A percentile compares a stretch with the other conserved stretches of the same genome.
Evolutionary conservation across 2,797 vertebrate genomes (phyloP).

Genomic region (Enteromius argenteus): DNA sequence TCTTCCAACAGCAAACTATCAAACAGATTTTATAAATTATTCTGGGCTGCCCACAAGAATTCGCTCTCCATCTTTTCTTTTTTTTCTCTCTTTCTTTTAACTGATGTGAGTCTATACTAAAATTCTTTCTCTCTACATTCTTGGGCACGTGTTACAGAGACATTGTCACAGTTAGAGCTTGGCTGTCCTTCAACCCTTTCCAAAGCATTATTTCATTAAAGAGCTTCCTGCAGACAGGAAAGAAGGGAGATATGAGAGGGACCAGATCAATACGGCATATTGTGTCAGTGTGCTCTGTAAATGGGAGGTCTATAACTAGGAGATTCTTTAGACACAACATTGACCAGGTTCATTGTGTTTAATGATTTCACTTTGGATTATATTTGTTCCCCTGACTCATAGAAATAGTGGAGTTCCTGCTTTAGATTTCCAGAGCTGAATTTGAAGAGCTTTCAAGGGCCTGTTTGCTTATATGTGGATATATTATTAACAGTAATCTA

Average conservation of each 20-base stretch:
- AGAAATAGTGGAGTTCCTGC: constrained; percentile 6
- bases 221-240: constrained; percentile 23
- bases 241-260: constrained; percentile 45
- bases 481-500: background rate
- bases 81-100: constrained; percentile 5
- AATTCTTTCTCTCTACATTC: background rate
- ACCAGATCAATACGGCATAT: constrained; percentile 51
- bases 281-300: constrained; percentile 42
- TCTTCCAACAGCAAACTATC: constrained; percentile 30
- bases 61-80: background rate
- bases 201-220: constrained; percentile 24
- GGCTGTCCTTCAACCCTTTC: constrained; percentile 27
- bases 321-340: constrained; percentile 19
- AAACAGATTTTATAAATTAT: constrained; percentile 19
- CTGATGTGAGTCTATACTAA: background rate
- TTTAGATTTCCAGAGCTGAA: background rate
- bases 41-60: background rate
- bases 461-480: background rate
- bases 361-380: constrained; percentile 37
- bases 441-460: background rate
- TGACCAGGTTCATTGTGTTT: constrained; percentile 7
- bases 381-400: constrained; percentile 1
- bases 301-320: constrained; percentile 46
- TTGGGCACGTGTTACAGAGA: background rate
- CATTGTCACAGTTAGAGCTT: constrained; percentile 18